phyloP scores from a whole-genome alignment of 2,797 vertebrate genomes.

The Danio albolineatus region DNA sequence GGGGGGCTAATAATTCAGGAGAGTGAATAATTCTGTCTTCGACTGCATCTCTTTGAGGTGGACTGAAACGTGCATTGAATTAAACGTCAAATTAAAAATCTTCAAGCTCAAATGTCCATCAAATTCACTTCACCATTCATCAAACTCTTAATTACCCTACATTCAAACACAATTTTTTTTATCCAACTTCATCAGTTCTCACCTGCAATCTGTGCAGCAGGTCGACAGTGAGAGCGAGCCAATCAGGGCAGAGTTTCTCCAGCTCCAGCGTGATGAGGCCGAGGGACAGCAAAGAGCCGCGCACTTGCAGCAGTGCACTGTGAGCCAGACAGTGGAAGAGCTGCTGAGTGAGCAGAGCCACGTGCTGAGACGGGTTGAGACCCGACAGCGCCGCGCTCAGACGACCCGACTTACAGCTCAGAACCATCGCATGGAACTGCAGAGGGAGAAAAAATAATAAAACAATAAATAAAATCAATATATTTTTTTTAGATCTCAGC shows the following conservation, averaged over 20 bases:
- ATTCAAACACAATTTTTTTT: neutral
- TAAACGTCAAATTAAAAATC: too few species aligned
- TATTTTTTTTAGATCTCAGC: neutral
- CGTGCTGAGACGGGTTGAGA: conserved; percentile 86
- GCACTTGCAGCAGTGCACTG: conserved; percentile 87
- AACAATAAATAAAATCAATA: neutral
- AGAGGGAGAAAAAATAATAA: neutral
- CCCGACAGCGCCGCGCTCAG: conserved; percentile 77
- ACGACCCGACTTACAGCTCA: conserved; percentile 84
- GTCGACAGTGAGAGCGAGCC: conserved; percentile 92
- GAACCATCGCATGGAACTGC: conserved; percentile 90
- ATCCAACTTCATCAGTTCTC: conserved; percentile 23
- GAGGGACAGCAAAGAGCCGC: conserved; percentile 93
- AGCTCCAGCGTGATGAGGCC: conserved; percentile 94
- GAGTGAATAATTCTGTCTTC: too few species aligned
- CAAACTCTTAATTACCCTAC: neutral
- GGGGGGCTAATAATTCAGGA: too few species aligned
- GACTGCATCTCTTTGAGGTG: too few species aligned
- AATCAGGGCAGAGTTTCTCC: conserved; percentile 95
- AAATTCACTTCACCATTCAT: too few species aligned
- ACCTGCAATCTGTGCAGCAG: conserved; percentile 87
- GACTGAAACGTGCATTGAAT: too few species aligned
- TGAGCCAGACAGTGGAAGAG: conserved; percentile 91
- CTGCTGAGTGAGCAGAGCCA: conserved; percentile 85
- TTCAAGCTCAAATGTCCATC: too few species aligned